Percentiles rank a stretch among this genome's conserved stretches.
phyloP scores from a whole-genome alignment of 2,888 invertebrate genomes.

The Drosophila lacicola region DNA sequence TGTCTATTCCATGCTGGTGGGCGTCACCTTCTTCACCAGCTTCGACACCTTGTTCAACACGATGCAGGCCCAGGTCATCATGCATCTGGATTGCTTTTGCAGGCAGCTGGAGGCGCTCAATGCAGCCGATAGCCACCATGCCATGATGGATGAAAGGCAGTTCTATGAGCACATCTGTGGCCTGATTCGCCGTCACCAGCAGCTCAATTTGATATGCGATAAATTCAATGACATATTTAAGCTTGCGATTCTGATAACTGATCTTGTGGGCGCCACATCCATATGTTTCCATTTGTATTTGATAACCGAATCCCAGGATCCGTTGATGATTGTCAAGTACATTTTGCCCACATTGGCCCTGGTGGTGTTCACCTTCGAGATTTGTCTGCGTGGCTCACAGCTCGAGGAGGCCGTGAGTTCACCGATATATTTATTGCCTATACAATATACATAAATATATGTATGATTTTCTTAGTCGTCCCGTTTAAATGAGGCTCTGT shows the following conservation, averaged over 20 bases:
- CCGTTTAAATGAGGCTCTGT: conserved; percentile 32
- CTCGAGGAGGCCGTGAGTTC: conserved; percentile 61
- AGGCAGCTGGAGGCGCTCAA: conserved; percentile 26
- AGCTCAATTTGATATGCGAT: conserved; percentile 42
- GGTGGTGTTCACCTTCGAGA: conserved; percentile 55
- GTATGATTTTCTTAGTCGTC: conserved; percentile 27
- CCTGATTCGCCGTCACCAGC: conserved; percentile 58
- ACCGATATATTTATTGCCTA: background rate
- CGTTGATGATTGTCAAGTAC: conserved; percentile 22
- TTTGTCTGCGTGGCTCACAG: conserved; percentile 54
- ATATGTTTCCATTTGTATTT: conserved; percentile 65
- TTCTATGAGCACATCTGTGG: conserved; percentile 22
- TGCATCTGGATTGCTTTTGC: conserved; percentile 52
- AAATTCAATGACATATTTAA: conserved; percentile 64
- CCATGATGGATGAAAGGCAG: background rate
- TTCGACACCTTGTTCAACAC: conserved; percentile 53
- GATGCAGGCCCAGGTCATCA: conserved; percentile 55
- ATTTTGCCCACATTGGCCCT: conserved; percentile 11
- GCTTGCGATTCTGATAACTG: conserved; percentile 22
- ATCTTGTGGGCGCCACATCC: conserved; percentile 48
- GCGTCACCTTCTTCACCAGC: conserved; percentile 32
- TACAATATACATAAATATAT: no score
- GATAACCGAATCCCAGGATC: conserved; percentile 46
- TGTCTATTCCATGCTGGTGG: conserved; percentile 9
- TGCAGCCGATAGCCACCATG: conserved; percentile 14